These are phyloP conservation scores for Drosophila lacicola DNA, from an alignment of 2,888 invertebrate species.

Conservation along the genomic window DNA sequence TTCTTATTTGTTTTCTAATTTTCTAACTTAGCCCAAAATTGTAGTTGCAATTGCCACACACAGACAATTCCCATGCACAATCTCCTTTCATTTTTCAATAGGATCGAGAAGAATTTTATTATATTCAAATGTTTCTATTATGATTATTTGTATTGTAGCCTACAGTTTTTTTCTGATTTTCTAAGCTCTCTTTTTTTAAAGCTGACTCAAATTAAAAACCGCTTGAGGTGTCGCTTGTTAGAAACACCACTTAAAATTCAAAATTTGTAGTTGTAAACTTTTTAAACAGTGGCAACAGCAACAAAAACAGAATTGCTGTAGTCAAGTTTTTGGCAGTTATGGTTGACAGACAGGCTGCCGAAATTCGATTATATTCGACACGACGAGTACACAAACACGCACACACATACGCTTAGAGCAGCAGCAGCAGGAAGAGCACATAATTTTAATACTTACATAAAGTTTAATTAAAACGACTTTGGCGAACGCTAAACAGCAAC, in stretches of 20 bases:
- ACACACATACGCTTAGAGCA: background rate
- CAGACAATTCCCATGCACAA: too few species aligned
- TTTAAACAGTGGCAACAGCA: conserved; percentile 25
- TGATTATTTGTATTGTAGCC: too few species aligned
- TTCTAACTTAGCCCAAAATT: too few species aligned
- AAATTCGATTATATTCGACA: conserved; percentile 53
- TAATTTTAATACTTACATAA: conserved; percentile 68
- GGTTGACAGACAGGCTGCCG: conserved; percentile 24
- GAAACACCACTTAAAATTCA: background rate
- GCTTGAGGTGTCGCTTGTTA: background rate
- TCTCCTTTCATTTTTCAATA: too few species aligned
- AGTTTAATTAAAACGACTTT: conserved; percentile 74
- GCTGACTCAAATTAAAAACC: too few species aligned
- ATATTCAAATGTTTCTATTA: too few species aligned
- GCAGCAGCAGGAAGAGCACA: conserved; percentile 41
- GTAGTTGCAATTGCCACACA: too few species aligned
- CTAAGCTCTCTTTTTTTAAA: too few species aligned
- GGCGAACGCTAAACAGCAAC: conserved; percentile 56
- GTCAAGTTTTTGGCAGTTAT: conserved; percentile 24
- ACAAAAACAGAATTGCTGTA: conserved; percentile 12
- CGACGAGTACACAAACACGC: conserved; percentile 10
- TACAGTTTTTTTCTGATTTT: too few species aligned
- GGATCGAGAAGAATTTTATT: too few species aligned
- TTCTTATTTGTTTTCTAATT: too few species aligned
- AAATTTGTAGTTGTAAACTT: conserved; percentile 44